phyloP scores from a whole-genome alignment of 2,888 invertebrate genomes.

The Mesorhabditis spiculigera region DNA sequence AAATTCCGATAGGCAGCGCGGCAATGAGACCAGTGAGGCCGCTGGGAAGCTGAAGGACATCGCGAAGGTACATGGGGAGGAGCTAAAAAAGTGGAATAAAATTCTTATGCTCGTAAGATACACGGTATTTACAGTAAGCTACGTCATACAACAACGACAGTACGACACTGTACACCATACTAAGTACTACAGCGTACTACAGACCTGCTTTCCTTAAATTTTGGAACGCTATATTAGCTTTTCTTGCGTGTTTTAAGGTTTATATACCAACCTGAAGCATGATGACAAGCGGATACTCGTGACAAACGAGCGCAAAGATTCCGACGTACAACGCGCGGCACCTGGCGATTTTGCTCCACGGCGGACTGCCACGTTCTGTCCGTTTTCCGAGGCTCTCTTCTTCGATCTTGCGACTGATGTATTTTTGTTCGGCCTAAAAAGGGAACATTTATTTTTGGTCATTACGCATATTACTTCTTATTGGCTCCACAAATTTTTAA shows the following conservation, averaged over 20 bases:
- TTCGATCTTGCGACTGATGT: constrained; percentile 48
- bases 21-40: constrained; percentile 48
- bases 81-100: constrained; percentile 25
- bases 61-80: constrained; percentile 50
- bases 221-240: too few species aligned
- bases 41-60: constrained; percentile 40
- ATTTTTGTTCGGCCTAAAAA: constrained; percentile 42
- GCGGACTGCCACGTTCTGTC: constrained; percentile 39
- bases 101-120: too few species aligned
- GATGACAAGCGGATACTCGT: constrained; percentile 55
- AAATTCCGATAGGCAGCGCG: constrained; percentile 47
- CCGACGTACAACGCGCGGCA: constrained; percentile 46
- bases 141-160: too few species aligned
- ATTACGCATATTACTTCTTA: too few species aligned
- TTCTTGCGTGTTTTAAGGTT: too few species aligned
- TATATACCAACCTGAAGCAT: constrained; percentile 44
- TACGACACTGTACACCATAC: too few species aligned
- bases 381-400: constrained; percentile 52
- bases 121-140: too few species aligned
- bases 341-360: constrained; percentile 42
- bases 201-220: too few species aligned
- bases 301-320: constrained; percentile 52
- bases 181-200: too few species aligned
- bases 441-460: too few species aligned
- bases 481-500: too few species aligned